A percentile compares a stretch with the other conserved stretches of the same genome.
phyloP scores from a whole-genome alignment of 2,888 invertebrate genomes.

The Hartigia nigra region DNA sequence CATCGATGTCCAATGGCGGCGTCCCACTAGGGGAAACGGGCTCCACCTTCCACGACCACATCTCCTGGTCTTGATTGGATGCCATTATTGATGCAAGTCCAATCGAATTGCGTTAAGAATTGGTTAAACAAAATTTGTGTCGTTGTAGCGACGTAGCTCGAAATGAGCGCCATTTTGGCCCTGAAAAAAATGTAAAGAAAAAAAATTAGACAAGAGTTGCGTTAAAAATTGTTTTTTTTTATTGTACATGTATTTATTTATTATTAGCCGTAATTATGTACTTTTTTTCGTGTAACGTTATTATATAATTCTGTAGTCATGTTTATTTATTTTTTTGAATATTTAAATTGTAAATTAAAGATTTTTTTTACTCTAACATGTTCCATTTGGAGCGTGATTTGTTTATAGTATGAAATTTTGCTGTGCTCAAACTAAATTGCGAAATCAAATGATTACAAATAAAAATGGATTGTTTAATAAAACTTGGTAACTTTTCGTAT shows the following conservation, averaged over 20 bases:
- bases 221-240: background rate
- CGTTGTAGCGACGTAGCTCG: constrained; percentile 74
- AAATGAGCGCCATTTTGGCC: constrained; percentile 84
- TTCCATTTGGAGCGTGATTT: background rate
- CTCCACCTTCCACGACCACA: constrained; percentile 68
- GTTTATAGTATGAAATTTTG: background rate
- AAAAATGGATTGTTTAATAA: background rate
- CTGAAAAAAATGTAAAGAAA: constrained; percentile 68
- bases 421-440: background rate
- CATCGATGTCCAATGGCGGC: constrained; percentile 59
- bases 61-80: constrained; percentile 44
- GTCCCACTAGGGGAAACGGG: constrained; percentile 68
- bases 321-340: too few species aligned
- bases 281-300: too few species aligned
- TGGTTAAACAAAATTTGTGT: constrained; percentile 67
- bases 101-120: constrained; percentile 47
- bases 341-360: too few species aligned
- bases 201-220: background rate
- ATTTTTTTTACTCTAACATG: too few species aligned
- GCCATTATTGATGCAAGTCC: constrained; percentile 48
- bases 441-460: background rate
- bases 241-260: background rate
- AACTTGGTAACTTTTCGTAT: background rate
- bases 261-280: background rate
- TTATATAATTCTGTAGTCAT: too few species aligned